phyloP scores from a whole-genome alignment of 2,888 invertebrate genomes.

The Bhutanitis thaidina region DNA sequence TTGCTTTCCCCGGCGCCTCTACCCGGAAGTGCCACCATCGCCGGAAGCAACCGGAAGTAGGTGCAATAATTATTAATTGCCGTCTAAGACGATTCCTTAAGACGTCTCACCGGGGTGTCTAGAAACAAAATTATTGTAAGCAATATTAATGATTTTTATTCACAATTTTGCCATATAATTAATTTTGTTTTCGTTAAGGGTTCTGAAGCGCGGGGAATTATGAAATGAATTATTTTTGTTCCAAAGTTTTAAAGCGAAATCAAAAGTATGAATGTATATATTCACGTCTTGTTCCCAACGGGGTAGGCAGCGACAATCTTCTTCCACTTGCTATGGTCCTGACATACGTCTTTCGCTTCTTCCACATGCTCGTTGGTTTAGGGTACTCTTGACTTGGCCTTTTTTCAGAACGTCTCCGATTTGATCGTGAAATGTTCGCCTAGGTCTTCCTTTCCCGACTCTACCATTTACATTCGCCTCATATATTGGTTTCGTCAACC shows the following conservation, averaged over 20 bases:
- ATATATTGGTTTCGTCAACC: too few relatives aligned
- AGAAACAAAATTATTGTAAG: slow-evolving; percentile 34
- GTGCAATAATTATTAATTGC: slow-evolving; percentile 78
- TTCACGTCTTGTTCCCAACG: too few relatives aligned
- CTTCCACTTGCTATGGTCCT: too few relatives aligned
- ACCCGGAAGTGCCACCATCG: slow-evolving; percentile 50
- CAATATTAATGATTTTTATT: slow-evolving; percentile 28
- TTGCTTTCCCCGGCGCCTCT: slow-evolving; percentile 34
- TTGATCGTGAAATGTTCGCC: too few relatives aligned
- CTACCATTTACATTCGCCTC: too few relatives aligned
- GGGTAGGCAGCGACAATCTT: too few relatives aligned
- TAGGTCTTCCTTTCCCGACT: too few relatives aligned
- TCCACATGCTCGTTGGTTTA: too few relatives aligned
- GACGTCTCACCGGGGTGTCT: slow-evolving; percentile 51
- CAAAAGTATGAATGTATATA: too few relatives aligned
- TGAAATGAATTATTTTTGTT: not conserved
- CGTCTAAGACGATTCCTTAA: slow-evolving; percentile 53
- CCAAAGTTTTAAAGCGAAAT: not conserved
- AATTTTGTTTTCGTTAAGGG: slow-evolving; percentile 18
- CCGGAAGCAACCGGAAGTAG: slow-evolving; percentile 66
- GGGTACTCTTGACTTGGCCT: too few relatives aligned
- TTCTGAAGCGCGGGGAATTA: slow-evolving; percentile 14
- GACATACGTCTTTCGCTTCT: too few relatives aligned
- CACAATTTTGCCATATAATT: slow-evolving; percentile 20
- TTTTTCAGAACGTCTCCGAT: too few relatives aligned